phyloP scores from a whole-genome alignment of 2,797 vertebrate genomes.

The Gobio occitaniae region DNA sequence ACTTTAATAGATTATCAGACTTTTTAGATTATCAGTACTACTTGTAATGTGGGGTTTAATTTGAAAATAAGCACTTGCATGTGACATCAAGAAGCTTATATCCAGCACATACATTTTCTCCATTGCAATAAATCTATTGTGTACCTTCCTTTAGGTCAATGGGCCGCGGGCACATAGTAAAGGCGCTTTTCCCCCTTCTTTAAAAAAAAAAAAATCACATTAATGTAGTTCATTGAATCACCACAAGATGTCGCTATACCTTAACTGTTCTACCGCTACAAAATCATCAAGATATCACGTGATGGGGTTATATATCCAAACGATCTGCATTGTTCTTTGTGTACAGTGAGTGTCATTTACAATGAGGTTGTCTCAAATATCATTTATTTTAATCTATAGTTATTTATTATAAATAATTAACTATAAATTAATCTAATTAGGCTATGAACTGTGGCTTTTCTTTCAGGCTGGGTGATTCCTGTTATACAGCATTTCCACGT shows the following conservation, averaged over 20 bases:
- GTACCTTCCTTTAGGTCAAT: not conserved
- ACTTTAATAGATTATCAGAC: no score
- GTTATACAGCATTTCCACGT: not conserved
- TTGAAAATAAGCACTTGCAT: not conserved
- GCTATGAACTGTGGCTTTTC: not conserved
- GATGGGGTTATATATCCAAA: not conserved
- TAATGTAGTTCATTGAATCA: not conserved
- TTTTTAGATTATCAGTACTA: not conserved
- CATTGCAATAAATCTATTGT: not conserved
- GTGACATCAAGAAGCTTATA: not conserved
- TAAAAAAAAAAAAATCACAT: not conserved
- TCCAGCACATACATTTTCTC: not conserved
- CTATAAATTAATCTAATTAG: not conserved
- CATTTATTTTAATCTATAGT: not conserved
- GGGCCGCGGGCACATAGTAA: not conserved
- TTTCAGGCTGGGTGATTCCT: not conserved
- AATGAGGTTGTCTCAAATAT: not conserved
- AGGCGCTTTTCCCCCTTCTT: no score
- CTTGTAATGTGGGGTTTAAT: not conserved
- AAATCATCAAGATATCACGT: not conserved
- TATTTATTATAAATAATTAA: not conserved
- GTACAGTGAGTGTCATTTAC: not conserved
- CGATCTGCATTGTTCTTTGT: conserved; percentile 22
- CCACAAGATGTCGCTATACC: conserved; percentile 75
- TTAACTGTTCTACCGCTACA: not conserved